These are phyloP conservation scores for Centropyge bicolor DNA, from an alignment of 2,797 vertebrate species.

Conservation along the genomic window DNA sequence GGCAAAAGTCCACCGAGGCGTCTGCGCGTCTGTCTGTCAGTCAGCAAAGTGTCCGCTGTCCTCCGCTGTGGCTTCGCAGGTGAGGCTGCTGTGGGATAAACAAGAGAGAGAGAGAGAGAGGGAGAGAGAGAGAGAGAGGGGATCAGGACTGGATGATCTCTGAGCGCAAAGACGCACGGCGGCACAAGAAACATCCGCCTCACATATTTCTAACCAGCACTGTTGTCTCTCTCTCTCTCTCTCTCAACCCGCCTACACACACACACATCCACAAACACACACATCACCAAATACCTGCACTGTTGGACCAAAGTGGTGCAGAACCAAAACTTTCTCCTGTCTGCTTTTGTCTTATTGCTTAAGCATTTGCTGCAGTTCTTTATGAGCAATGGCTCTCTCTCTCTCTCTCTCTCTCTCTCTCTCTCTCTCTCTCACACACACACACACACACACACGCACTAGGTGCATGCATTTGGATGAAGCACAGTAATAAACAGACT, in stretches of 20 bases:
- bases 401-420: not conserved
- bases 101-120: slow-evolving; percentile 19
- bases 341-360: slow-evolving; percentile 21
- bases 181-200: slow-evolving; percentile 55
- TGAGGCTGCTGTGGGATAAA: slow-evolving; percentile 60
- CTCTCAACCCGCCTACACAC: slow-evolving; percentile 45
- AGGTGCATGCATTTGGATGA: not conserved
- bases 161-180: slow-evolving; percentile 74
- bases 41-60: slow-evolving; percentile 61
- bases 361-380: slow-evolving; percentile 22
- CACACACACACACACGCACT: not conserved
- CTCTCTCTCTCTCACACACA: not conserved
- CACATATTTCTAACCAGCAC: slow-evolving; percentile 36
- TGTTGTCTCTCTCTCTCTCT: slow-evolving; percentile 38
- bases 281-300: slow-evolving; percentile 41
- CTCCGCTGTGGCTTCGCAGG: slow-evolving; percentile 59
- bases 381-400: not conserved
- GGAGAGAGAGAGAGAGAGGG: not conserved
- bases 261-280: slow-evolving; percentile 16
- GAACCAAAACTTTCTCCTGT: slow-evolving; percentile 57
- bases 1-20: slow-evolving; percentile 36
- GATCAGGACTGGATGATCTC: slow-evolving; percentile 41
- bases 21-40: slow-evolving; percentile 36
- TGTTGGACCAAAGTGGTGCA: slow-evolving; percentile 41
- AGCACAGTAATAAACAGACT: slow-evolving; percentile 11